Evolutionary conservation across 2,797 vertebrate species (phyloP), one percentile per base, ranked within the genome.

Genomic region (Antennarius maculatus): DNA sequence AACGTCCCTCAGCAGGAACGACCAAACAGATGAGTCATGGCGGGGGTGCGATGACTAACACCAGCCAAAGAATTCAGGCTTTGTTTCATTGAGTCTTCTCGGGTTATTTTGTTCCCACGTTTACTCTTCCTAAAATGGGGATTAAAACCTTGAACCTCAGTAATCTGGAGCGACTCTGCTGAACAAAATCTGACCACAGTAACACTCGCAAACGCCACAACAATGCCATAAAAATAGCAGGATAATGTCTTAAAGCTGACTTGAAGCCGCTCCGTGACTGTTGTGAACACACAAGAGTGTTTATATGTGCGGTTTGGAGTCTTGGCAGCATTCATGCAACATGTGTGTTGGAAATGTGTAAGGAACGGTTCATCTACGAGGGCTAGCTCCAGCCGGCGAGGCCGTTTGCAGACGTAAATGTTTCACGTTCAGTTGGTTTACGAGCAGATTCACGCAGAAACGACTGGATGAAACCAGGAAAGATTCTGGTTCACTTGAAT

Each of bases 261-360:
- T 77, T 54, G 5, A 66, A 41, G 54, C 74, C 69, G 74, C 64
- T 54, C 15, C 6, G 51, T 17, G 58, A 62, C 53, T 46, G 80
- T 28, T 51, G 71, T 39, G 71, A 82, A 69, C 69, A 77, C 82
- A 76, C 77, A 70, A 28, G 43, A 74, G 50, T 65, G 72, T 80
- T 85, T 83, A 77, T 67, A 63, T 65, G 66, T 78, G 80, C 58
- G 85, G 79, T 82, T 83, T 78, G 13, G 48, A 77, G 46, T 74
- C 61, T 63, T 76, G 82, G 80, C 76, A 70, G 63, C 54, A 45
- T 51, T 11, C 11, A 34, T 46, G 28, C 51, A 54, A 29, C 3
- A 1, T 59, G 64, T 54, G 62, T 58, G 54, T 53, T 16, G 52
- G 10, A 67, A 43, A 57, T 6, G 31, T 34, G 31, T 34, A 34